Evolutionary conservation across 2,113 vertebrate genomes (phyloP).

Genomic region (Genyomyrus donnyi): DNA sequence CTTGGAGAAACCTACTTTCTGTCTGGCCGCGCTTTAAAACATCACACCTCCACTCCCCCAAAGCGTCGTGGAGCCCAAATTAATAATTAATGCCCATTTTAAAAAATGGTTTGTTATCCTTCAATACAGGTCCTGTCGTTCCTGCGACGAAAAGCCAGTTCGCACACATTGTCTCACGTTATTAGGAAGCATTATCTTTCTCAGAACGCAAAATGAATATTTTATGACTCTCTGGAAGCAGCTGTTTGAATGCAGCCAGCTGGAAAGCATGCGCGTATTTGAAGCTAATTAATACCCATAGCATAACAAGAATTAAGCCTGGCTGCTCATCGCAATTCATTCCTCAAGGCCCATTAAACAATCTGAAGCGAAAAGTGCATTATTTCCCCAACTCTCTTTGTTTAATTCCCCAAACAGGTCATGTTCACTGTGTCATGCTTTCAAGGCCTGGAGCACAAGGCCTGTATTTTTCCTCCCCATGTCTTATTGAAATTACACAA

Average conservation of each 20-base stretch:
- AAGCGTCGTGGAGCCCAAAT: background rate
- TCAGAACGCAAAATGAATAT: constrained; percentile 23
- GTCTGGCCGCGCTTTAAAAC: background rate
- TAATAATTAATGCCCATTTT: constrained; percentile 7
- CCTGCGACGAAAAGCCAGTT: background rate
- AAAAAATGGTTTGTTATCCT: constrained; percentile 19
- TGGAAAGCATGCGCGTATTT: constrained; percentile 14
- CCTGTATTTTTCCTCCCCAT: background rate
- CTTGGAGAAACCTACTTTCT: background rate
- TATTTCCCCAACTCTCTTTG: background rate
- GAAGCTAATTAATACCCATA: constrained; percentile 24
- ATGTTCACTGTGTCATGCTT: background rate
- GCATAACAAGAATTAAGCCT: constrained; percentile 14
- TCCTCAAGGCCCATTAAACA: constrained; percentile 11
- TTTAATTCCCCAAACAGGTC: background rate
- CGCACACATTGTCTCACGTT: background rate
- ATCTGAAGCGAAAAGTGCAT: background rate
- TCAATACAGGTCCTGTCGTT: background rate
- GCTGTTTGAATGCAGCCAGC: constrained; percentile 14
- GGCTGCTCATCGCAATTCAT: constrained; percentile 6
- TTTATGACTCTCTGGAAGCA: constrained; percentile 25
- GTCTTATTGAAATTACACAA: background rate
- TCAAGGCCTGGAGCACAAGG: background rate
- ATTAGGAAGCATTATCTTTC: constrained; percentile 18
- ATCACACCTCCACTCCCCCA: background rate